Evolutionary conservation across 2,888 invertebrate species (phyloP).

Genomic region (Desoria tigrina): DNA sequence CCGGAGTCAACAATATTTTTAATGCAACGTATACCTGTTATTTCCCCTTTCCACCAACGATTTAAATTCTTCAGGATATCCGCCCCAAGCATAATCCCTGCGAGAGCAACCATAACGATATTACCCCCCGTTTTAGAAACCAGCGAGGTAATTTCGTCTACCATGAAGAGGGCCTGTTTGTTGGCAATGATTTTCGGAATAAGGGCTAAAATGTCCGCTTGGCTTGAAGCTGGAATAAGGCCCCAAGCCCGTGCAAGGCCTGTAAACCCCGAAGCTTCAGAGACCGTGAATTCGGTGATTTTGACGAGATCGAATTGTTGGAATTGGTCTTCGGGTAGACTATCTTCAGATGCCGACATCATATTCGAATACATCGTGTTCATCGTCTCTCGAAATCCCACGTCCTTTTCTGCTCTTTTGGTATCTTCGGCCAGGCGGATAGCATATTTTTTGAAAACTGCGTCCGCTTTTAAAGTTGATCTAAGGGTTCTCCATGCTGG

Average conservation of each 20-base stretch:
- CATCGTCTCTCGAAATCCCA: not conserved
- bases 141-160: slow-evolving; percentile 12
- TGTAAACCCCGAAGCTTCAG: not conserved
- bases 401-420: slow-evolving; percentile 11
- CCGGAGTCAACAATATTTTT: slow-evolving; percentile 20
- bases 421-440: slow-evolving; percentile 18
- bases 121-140: slow-evolving; percentile 16
- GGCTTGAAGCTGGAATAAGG: not conserved
- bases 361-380: slow-evolving; percentile 7
- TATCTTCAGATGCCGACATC: not conserved
- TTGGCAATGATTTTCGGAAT: not conserved
- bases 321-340: not conserved
- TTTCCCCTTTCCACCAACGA: slow-evolving; percentile 30
- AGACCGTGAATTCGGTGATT: not conserved
- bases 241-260: slow-evolving; percentile 23
- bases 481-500: slow-evolving; percentile 25
- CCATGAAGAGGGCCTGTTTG: not conserved
- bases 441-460: slow-evolving; percentile 17
- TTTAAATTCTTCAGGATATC: slow-evolving; percentile 9
- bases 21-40: slow-evolving; percentile 25
- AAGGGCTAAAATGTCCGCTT: slow-evolving; percentile 3
- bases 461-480: not conserved
- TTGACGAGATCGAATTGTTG: not conserved
- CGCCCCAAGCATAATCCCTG: slow-evolving; percentile 12
- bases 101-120: slow-evolving; percentile 17